Percentiles rank a stretch among this genome's conserved stretches.
phyloP scores from a whole-genome alignment of 2,797 vertebrate genomes.

The Leuciscus waleckii region DNA sequence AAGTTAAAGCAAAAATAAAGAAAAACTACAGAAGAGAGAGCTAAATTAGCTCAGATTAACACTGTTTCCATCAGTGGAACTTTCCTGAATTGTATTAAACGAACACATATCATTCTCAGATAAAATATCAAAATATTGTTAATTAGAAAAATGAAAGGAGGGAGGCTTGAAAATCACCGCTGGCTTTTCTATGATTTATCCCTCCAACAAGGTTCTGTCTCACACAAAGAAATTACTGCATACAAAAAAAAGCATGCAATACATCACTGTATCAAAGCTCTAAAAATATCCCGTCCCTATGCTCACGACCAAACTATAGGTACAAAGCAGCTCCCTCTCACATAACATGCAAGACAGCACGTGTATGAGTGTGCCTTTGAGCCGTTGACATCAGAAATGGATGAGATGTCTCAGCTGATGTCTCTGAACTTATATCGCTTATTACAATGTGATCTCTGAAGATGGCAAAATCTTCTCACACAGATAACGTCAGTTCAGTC shows the following conservation, averaged over 20 bases:
- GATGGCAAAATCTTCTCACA: conserved; percentile 14
- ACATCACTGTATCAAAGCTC: conserved; percentile 50
- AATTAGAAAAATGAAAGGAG: background rate
- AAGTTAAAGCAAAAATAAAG: background rate
- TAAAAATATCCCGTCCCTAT: conserved; percentile 40
- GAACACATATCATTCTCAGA: background rate
- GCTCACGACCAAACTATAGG: conserved; percentile 21
- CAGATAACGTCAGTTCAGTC: background rate
- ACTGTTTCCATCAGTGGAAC: background rate
- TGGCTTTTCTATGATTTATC: conserved; percentile 8
- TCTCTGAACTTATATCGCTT: conserved; percentile 16
- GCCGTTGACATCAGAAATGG: background rate
- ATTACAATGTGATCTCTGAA: conserved; percentile 34
- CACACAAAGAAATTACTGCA: conserved; percentile 24
- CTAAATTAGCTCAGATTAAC: background rate
- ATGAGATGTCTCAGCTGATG: conserved; percentile 1
- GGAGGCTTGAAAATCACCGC: background rate
- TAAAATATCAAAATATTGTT: background rate
- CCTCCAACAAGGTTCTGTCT: conserved; percentile 1
- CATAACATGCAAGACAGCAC: background rate
- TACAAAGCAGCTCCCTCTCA: conserved; percentile 32
- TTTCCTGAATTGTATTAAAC: background rate
- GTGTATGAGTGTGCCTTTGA: background rate
- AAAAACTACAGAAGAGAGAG: background rate
- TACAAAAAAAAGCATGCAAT: conserved; percentile 41